A percentile compares a stretch with the other conserved stretches of the same genome.
phyloP scores from a whole-genome alignment of 2,888 invertebrate species.

The Trypoxylon attenuatum region DNA sequence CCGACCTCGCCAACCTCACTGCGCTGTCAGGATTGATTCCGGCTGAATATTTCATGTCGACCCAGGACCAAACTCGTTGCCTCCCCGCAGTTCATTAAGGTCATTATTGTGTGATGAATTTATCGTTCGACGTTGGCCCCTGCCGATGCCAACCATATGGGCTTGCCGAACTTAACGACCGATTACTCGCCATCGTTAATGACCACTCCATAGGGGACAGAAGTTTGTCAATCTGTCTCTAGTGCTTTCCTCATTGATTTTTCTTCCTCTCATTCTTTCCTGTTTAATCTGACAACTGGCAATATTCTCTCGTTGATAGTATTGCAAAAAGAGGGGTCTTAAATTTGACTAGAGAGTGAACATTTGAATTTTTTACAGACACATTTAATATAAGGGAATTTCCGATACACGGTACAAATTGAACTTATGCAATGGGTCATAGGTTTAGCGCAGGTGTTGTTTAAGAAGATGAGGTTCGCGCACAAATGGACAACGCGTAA shows the following conservation, averaged over 20 bases:
- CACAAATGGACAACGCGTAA: neutral
- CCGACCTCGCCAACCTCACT: constrained; percentile 18
- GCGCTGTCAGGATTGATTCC: constrained; percentile 70
- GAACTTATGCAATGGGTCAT: too few relatives aligned
- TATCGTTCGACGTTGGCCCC: constrained; percentile 51
- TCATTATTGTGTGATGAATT: constrained; percentile 67
- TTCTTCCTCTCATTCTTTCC: too few relatives aligned
- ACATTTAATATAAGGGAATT: too few relatives aligned
- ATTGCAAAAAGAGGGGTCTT: too few relatives aligned
- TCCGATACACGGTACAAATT: constrained; percentile 16
- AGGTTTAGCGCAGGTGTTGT: too few relatives aligned
- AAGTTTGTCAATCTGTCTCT: too few relatives aligned
- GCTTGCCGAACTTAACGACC: constrained; percentile 54
- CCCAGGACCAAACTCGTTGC: constrained; percentile 63
- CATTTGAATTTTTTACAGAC: too few relatives aligned
- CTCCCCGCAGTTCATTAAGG: constrained; percentile 64
- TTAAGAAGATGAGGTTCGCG: neutral
- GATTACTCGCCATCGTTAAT: constrained; percentile 48
- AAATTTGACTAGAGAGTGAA: too few relatives aligned
- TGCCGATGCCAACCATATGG: constrained; percentile 46
- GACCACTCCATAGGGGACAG: constrained; percentile 21
- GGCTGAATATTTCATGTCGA: constrained; percentile 72
- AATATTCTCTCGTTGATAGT: too few relatives aligned
- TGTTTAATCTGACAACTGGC: too few relatives aligned
- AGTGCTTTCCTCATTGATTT: too few relatives aligned